Evolutionary conservation across 2,113 vertebrate genomes (phyloP), one percentile per base, ranked within the genome.

Genomic region (Pithys albifrons): DNA sequence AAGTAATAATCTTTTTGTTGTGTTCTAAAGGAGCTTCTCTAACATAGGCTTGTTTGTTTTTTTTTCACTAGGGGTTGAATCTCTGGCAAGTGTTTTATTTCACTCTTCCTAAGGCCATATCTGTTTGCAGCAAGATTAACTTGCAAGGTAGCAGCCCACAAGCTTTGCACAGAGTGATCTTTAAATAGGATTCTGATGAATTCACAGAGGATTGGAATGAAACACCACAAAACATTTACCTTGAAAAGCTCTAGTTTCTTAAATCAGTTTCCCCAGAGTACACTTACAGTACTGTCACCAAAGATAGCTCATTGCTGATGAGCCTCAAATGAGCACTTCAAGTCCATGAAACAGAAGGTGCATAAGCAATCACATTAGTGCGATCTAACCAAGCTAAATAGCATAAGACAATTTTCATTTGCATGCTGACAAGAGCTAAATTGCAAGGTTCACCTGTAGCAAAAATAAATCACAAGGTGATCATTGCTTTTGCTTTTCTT

Each of bases 211-310:
- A 75, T 24, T 88, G 43, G 49, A 72, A 87, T 65, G 35, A 83
- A 93, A 43, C n/a, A 83, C 23, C 62, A 85, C 70, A 66, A 93
- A 96, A 83, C 31, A 85, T 94, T 91, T 94, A 90, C 91, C 69
- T 94, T 77, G 75, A 91, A 93, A 87, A 96, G 22, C 76, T 89
- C 75, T 46, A 67, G 39, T 88, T 93, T 74, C 90, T 96, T 73
- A 85, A 92, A 80, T 61, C 45, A 10, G 49, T 83, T 88, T 86
- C 80, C 64, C 46, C 55, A 49, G 78, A 76, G 91, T 37, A 52
- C 55, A 22, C 82, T 94, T 96, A 92, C 85, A 85, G 91, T 91
- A 95, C 88, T 97, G 89, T 94, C 91, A 94, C 88, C 83, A 93
- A 95, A 96, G 82, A 96, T 90, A 96, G 79, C 52, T 96, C 58